These are phyloP conservation scores for Drosophila truncata DNA, from an alignment of 1,140 invertebrate species.

Conservation along the genomic window DNA sequence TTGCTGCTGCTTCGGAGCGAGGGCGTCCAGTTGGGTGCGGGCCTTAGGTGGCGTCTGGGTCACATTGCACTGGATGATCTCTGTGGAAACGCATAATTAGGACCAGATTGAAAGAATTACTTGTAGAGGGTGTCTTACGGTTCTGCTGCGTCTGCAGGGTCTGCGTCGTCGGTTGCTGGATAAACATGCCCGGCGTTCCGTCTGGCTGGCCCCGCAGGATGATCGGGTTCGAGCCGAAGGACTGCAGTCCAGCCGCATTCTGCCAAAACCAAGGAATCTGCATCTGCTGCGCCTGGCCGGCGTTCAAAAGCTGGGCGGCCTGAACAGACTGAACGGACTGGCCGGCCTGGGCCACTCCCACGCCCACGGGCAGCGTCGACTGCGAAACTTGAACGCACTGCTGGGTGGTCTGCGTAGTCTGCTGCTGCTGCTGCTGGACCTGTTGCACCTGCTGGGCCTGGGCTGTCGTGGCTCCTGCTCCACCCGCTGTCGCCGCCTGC, in stretches of 20 bases:
- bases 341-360: constrained; percentile 85
- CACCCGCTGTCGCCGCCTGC: constrained; percentile 61
- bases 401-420: constrained; percentile 85
- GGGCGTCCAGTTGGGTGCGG: constrained; percentile 70
- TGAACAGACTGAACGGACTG: constrained; percentile 10
- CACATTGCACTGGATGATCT: constrained; percentile 84
- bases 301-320: constrained; percentile 87
- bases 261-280: constrained; percentile 89
- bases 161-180: constrained; percentile 91
- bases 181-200: constrained; percentile 90
- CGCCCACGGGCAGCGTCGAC: constrained; percentile 86
- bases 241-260: constrained; percentile 87
- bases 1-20: constrained; percentile 75
- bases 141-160: constrained; percentile 81
- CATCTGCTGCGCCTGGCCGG: constrained; percentile 87
- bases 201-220: constrained; percentile 93
- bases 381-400: constrained; percentile 90
- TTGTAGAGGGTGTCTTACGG: constrained; percentile 58
- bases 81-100: constrained; percentile 36
- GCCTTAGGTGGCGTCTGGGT: constrained; percentile 77
- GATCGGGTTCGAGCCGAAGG: constrained; percentile 92
- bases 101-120: constrained; percentile 32
- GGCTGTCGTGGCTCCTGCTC: constrained; percentile 37
- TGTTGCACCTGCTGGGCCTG: constrained; percentile 50
- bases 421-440: constrained; percentile 70